A percentile compares a stretch with the other conserved stretches of the same genome.
Evolutionary conservation across 2,888 invertebrate genomes (phyloP).

Genomic region (Petrolisthes cinctipes): DNA sequence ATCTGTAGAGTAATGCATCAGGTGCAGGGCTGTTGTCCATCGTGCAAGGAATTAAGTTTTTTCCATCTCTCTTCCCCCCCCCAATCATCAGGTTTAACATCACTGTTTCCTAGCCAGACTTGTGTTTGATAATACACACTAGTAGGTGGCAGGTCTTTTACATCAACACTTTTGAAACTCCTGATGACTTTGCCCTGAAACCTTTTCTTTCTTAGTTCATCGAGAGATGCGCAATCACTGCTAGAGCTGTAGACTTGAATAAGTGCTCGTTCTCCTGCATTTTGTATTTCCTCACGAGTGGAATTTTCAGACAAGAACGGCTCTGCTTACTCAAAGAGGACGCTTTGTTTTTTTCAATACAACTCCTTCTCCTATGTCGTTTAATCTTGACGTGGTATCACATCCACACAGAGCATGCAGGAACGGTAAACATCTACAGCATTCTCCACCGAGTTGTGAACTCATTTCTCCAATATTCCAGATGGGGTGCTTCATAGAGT

Average conservation of each 20-base stretch:
- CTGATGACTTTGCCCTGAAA: constrained; percentile 25
- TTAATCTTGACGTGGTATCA: constrained; percentile 23
- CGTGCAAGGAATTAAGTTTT: constrained; percentile 21
- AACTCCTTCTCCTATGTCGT: constrained; percentile 23
- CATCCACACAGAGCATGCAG: constrained; percentile 23
- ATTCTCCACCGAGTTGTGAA: constrained; percentile 23
- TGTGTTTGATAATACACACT: constrained; percentile 31
- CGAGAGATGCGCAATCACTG: constrained; percentile 24
- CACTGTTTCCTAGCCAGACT: constrained; percentile 21
- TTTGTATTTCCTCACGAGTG: constrained; percentile 19
- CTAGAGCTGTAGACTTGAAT: constrained; percentile 25
- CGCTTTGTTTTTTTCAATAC: constrained; percentile 12
- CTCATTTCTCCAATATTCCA: constrained; percentile 18
- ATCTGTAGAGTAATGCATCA: constrained; percentile 22
- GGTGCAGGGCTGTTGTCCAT: background rate
- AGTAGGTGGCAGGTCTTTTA: constrained; percentile 26
- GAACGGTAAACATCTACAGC: constrained; percentile 13
- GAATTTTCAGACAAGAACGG: constrained; percentile 23
- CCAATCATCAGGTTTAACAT: constrained; percentile 23
- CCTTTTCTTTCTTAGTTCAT: constrained; percentile 11
- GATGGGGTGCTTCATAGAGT: constrained; percentile 24
- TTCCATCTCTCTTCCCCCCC: background rate
- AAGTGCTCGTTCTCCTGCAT: constrained; percentile 23
- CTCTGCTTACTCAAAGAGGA: constrained; percentile 19
- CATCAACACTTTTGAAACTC: constrained; percentile 16